Evolutionary conservation across 1,140 invertebrate genomes (phyloP).

Genomic region (Forficula auricularia): DNA sequence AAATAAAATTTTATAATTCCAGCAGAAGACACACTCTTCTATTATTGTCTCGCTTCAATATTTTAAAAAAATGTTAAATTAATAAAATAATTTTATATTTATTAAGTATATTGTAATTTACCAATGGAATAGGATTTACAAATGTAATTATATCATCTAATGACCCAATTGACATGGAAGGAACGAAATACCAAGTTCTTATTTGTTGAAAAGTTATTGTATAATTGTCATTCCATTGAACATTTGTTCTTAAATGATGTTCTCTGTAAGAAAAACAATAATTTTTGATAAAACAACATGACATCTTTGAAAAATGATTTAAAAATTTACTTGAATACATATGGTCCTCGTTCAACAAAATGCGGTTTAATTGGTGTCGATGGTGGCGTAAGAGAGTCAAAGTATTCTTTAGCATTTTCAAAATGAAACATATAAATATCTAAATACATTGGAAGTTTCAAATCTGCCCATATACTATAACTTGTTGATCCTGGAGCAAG

Average conservation of each 20-base stretch:
- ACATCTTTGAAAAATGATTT: neutral
- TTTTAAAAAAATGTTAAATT: no score
- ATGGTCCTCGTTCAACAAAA: conserved; percentile 5
- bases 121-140: conserved; percentile 59
- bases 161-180: conserved; percentile 46
- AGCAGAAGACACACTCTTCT: no score
- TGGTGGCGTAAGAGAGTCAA: neutral
- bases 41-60: no score
- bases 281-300: neutral
- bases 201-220: conserved; percentile 66
- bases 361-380: neutral
- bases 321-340: conserved; percentile 8
- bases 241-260: conserved; percentile 25
- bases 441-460: conserved; percentile 58
- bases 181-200: conserved; percentile 54
- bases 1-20: no score
- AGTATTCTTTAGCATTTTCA: conserved; percentile 5
- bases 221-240: conserved; percentile 51
- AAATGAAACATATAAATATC: conserved; percentile 16
- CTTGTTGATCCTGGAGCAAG: conserved; percentile 38
- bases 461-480: conserved; percentile 50
- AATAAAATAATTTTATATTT: no score
- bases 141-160: conserved; percentile 57
- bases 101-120: conserved; percentile 32
- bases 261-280: conserved; percentile 4